Percentiles rank a stretch among this genome's conserved stretches.
Conservation (phyloP, 1,140 invertebrate genomes). For the Orchesella cincta region DNA sequence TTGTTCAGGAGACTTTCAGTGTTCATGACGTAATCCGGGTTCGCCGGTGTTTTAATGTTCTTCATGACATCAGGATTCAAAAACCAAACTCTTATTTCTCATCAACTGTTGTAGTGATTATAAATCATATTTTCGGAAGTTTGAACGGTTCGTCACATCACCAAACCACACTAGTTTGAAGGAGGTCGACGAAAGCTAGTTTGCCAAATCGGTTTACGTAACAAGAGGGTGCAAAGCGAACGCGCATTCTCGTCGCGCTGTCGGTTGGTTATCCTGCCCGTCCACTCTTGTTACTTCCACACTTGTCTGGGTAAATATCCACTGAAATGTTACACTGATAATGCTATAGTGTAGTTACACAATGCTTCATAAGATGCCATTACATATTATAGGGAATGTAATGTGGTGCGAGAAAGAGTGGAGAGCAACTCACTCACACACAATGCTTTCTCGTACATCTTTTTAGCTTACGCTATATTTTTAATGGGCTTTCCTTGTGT, state of each 20-base stretch:
- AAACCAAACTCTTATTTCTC: too few species aligned
- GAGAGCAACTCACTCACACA: not conserved
- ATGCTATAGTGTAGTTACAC: not conserved
- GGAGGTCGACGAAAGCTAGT: too few species aligned
- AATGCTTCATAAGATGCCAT: not conserved
- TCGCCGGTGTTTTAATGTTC: too few species aligned
- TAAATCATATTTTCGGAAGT: too few species aligned
- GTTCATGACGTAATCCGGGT: too few species aligned
- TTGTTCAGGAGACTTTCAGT: too few species aligned
- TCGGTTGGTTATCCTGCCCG: not conserved
- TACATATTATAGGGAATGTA: not conserved
- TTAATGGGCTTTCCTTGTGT: conserved; percentile 21
- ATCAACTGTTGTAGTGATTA: too few species aligned
- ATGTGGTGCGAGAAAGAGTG: not conserved
- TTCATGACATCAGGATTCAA: too few species aligned
- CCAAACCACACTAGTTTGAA: too few species aligned
- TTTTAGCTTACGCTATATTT: not conserved
- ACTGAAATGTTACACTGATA: not conserved
- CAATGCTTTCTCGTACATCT: not conserved
- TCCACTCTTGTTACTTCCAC: too few species aligned
- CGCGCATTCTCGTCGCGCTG: conserved; percentile 2
- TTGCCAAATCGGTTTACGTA: not conserved
- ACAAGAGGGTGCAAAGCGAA: not conserved
- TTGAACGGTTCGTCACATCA: too few species aligned
- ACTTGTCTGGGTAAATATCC: conserved; percentile 8